Conservation (phyloP, 2,113 vertebrate species). For the Paracanthobrama guichenoti region DNA sequence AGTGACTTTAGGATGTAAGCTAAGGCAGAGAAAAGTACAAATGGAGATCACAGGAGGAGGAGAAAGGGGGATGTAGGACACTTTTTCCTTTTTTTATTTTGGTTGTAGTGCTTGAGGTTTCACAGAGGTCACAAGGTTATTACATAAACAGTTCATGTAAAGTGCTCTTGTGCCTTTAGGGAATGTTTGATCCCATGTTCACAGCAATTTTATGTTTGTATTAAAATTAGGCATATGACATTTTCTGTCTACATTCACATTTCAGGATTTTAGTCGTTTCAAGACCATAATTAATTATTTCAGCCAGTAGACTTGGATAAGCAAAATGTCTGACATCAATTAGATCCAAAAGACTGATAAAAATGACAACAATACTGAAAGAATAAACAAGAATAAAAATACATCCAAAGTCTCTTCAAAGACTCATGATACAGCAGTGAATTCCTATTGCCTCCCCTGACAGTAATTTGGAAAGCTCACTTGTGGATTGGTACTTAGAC, state of each 20-base stretch:
- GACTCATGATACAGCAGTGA: constrained; percentile 65
- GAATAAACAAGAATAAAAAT: constrained; percentile 48
- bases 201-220: constrained; percentile 54
- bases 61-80: constrained; percentile 27
- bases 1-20: constrained; percentile 51
- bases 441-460: constrained; percentile 68
- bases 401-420: constrained; percentile 72
- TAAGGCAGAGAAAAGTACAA: background rate
- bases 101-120: constrained; percentile 55
- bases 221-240: constrained; percentile 55
- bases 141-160: constrained; percentile 67
- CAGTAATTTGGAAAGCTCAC: constrained; percentile 74
- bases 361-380: constrained; percentile 65
- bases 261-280: constrained; percentile 1
- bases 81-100: constrained; percentile 55
- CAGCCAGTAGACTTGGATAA: constrained; percentile 71
- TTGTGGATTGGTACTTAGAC: constrained; percentile 72
- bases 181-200: constrained; percentile 66
- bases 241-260: background rate
- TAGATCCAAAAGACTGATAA: constrained; percentile 68
- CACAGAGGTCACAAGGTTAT: constrained; percentile 69
- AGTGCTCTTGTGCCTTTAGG: constrained; percentile 55
- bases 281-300: constrained; percentile 69
- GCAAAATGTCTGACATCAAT: constrained; percentile 73
- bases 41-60: background rate